Evolutionary conservation across 2,888 invertebrate species (phyloP).

Genomic region (Mesorhabditis sp.): DNA sequence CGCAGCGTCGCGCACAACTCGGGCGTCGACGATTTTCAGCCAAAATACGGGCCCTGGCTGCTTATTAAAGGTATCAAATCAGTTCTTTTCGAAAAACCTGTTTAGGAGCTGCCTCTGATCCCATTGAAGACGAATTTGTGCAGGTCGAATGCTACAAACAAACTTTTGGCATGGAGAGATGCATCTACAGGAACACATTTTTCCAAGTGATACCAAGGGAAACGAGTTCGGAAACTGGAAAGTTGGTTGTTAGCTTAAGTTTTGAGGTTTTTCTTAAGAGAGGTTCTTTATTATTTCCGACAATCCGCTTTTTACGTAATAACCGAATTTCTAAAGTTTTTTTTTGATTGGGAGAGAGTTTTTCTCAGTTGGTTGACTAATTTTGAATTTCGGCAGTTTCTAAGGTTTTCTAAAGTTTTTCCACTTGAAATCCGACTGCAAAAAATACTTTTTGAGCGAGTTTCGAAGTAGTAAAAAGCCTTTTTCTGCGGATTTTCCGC

Average conservation of each 20-base stretch:
- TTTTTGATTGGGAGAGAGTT: background rate
- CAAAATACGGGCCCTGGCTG: background rate
- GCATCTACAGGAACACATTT: background rate
- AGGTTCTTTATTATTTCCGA: too few relatives aligned
- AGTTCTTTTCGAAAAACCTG: background rate
- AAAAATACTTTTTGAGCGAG: too few relatives aligned
- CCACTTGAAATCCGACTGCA: too few relatives aligned
- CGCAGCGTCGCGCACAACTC: background rate
- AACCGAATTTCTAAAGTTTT: too few relatives aligned
- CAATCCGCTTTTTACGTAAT: too few relatives aligned
- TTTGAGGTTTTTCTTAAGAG: too few relatives aligned
- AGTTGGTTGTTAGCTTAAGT: background rate
- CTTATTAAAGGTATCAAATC: background rate
- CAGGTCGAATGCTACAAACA: background rate
- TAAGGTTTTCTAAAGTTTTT: too few relatives aligned
- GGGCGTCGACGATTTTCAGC: constrained; percentile 2
- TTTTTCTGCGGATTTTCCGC: too few relatives aligned
- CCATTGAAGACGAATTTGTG: background rate
- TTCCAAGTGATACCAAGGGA: background rate
- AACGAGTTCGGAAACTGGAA: background rate
- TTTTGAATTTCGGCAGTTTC: too few relatives aligned
- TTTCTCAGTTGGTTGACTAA: too few relatives aligned
- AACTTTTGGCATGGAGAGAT: background rate
- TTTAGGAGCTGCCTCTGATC: too few relatives aligned
- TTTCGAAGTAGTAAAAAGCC: too few relatives aligned